Evolutionary conservation across 2,113 vertebrate species (phyloP).

Genomic region (Benitochromis conjunctus): DNA sequence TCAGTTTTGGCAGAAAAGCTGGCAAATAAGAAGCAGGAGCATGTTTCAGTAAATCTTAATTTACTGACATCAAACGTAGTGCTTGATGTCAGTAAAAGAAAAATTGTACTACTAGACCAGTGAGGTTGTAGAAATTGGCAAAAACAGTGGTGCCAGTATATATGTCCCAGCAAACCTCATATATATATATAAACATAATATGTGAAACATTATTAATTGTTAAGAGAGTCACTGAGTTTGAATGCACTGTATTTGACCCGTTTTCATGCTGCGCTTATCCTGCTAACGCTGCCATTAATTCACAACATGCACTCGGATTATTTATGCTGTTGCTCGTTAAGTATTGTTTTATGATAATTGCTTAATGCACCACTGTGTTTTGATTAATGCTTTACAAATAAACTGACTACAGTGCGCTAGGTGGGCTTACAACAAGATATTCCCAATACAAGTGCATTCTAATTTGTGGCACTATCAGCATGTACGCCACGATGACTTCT

Average conservation of each 20-base stretch:
- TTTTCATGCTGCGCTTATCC: background rate
- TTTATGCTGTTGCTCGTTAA: background rate
- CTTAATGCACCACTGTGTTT: background rate
- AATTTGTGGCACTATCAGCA: background rate
- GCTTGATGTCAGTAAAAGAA: background rate
- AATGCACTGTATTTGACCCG: background rate
- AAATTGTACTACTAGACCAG: background rate
- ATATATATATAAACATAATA: background rate
- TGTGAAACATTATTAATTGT: background rate
- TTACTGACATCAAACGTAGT: background rate
- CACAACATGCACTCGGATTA: background rate
- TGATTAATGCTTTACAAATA: background rate
- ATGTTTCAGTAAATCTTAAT: background rate
- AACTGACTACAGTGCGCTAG: background rate
- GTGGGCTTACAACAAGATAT: background rate
- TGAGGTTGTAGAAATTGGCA: background rate
- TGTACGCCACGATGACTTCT: background rate
- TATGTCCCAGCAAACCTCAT: background rate
- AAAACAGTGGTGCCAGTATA: background rate
- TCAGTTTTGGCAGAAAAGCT: background rate
- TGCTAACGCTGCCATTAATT: background rate
- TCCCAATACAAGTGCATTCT: background rate
- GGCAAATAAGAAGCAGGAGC: background rate
- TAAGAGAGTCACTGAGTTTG: background rate
- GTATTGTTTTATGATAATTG: background rate